Percentiles rank a stretch among this genome's conserved stretches.
Evolutionary conservation across 2,113 vertebrate species (phyloP).

Genomic region (Tauraco erythrolophus): DNA sequence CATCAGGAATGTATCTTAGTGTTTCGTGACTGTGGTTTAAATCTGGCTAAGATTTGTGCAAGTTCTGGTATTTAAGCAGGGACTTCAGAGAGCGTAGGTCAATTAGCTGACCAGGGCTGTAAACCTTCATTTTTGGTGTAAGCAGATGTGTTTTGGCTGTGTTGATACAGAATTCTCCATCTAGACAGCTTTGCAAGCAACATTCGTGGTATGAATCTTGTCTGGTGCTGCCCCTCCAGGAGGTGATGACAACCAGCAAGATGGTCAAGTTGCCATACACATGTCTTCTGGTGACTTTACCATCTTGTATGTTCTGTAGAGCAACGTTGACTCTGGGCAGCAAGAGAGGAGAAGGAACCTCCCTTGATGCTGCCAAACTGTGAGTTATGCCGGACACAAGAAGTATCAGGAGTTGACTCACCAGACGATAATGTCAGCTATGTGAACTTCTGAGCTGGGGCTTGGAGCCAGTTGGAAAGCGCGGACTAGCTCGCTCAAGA

Average conservation of each 20-base stretch:
- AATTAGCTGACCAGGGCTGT: neutral
- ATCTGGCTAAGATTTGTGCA: neutral
- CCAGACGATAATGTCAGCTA: neutral
- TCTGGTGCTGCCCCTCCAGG: neutral
- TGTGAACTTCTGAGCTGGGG: constrained; percentile 24
- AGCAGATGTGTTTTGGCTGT: neutral
- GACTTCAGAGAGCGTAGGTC: neutral
- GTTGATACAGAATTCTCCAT: neutral
- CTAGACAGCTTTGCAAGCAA: neutral
- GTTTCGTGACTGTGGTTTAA: neutral
- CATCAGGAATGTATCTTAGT: neutral
- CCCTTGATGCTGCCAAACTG: neutral
- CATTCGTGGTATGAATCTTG: neutral
- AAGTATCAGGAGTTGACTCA: neutral
- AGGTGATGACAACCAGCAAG: neutral
- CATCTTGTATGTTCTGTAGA: neutral
- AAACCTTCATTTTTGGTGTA: neutral
- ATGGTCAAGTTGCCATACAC: neutral
- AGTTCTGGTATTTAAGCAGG: neutral
- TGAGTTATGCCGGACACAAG: neutral
- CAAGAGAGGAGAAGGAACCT: neutral
- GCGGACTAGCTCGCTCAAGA: neutral
- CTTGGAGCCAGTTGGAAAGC: neutral
- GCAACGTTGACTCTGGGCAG: neutral
- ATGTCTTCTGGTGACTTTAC: neutral